Evolutionary conservation across 2,797 vertebrate genomes (phyloP), one percentile per base, ranked within the genome.

Genomic region (Apodemus agrarius): DNA sequence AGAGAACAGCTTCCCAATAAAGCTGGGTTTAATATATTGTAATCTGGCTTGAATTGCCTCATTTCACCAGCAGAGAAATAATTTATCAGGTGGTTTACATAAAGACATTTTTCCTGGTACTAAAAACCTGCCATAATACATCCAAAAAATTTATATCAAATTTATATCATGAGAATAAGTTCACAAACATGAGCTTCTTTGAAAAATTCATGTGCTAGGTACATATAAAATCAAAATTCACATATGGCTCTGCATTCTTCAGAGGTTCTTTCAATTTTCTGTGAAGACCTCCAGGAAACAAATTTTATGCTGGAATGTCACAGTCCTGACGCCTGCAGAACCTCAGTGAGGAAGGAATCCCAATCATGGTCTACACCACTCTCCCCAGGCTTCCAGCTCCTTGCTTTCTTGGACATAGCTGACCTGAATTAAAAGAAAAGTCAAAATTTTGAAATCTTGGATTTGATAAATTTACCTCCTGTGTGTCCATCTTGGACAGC

Each of bases 371-470:
- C 13, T 40, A 26, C 2, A 1, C 31, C 81, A 37, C 26, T 19
- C 34, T 54, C 17, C 46, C 40, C 49, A 75, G 24, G 26, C 3
- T 89, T 89, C 49, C 3, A 26, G 16, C n/a, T 86, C 22, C 49
- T 89, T 75, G 13, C 17, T 67, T 90, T 59, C n/a, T 89, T 93
- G 16, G 8, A 82, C 26, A 75, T 43, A 54, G 17, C 46, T 88
- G 14, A 40, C 29, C 61, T 95, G 61, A 92, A 49, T 49, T 76
- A 34, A 93, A 89, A 95, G 21, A 43, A 69, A 95, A 49, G 14
- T 69, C 40, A 67, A 2, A n/a, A 21, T 57, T 87, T 67, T 59
- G n/a, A 67, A 19, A 37, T 78, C 86, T 54, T 82, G 57, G 57
- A 89, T 90, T 89, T 46, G 52, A 37, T 79, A 40, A 37, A 8